These are phyloP conservation scores for Troides aeacus DNA, from an alignment of 2,888 invertebrate species.

Conservation along the genomic window DNA sequence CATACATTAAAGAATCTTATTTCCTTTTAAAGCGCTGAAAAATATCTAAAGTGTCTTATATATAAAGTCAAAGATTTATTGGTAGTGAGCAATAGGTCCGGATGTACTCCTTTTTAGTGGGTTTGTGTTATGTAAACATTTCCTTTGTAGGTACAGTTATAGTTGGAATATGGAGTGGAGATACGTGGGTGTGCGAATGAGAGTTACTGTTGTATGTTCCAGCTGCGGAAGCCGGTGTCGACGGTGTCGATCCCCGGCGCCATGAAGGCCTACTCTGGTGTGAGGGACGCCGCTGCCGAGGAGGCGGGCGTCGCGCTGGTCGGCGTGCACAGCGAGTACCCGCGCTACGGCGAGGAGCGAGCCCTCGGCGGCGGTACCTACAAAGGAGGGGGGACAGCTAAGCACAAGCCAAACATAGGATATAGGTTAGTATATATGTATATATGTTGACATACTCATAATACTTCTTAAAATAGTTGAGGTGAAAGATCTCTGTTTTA, in stretches of 20 bases:
- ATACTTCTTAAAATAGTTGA: too few relatives aligned
- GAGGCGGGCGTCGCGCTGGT: constrained; percentile 95
- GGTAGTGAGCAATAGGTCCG: too few relatives aligned
- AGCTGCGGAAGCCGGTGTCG: constrained; percentile 98
- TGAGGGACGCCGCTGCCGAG: constrained; percentile 82
- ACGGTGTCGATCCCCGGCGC: constrained; percentile 97
- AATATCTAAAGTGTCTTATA: too few relatives aligned
- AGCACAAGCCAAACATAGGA: constrained; percentile 97
- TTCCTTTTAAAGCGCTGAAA: too few relatives aligned
- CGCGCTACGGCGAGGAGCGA: constrained; percentile 93
- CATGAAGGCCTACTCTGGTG: constrained; percentile 87
- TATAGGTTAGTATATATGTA: constrained; percentile 79
- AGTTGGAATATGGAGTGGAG: background rate
- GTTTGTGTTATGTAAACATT: too few relatives aligned
- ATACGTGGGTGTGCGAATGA: background rate
- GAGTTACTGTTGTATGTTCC: constrained; percentile 60
- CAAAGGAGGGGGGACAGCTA: constrained; percentile 86
- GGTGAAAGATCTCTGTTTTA: too few relatives aligned
- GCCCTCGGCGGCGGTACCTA: constrained; percentile 87
- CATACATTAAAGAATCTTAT: too few relatives aligned
- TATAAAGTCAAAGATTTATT: too few relatives aligned
- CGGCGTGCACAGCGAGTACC: constrained; percentile 94
- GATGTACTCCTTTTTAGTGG: too few relatives aligned
- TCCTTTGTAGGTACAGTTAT: background rate
- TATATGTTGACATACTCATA: too few relatives aligned